phyloP scores from a whole-genome alignment of 2,888 invertebrate genomes.

The Erebia aethiops region DNA sequence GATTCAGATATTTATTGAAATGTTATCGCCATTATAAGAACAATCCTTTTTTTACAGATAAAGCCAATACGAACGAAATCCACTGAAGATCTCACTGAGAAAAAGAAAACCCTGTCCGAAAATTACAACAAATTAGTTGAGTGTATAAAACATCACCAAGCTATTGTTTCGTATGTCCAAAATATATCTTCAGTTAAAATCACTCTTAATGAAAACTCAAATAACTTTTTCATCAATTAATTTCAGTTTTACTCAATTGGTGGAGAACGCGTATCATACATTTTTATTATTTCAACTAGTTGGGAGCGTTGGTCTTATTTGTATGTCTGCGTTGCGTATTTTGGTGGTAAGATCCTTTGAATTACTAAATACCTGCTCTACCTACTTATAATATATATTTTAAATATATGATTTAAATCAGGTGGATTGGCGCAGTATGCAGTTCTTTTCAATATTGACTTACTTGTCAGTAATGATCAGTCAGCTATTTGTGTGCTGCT shows the following conservation, averaged over 20 bases:
- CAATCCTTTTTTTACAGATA: constrained; percentile 34
- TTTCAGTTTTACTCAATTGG: constrained; percentile 69
- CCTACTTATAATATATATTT: background rate
- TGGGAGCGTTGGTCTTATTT: constrained; percentile 76
- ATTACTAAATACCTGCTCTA: background rate
- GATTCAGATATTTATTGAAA: no score
- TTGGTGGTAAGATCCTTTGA: constrained; percentile 54
- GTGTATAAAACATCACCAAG: constrained; percentile 69
- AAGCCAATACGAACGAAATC: constrained; percentile 29
- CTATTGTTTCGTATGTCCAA: constrained; percentile 60
- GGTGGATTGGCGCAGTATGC: constrained; percentile 71
- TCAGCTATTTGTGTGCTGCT: constrained; percentile 79
- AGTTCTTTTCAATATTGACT: constrained; percentile 66
- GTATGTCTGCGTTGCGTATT: constrained; percentile 71
- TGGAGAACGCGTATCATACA: constrained; percentile 76
- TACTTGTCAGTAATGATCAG: constrained; percentile 76
- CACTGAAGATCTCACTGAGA: constrained; percentile 22
- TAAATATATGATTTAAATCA: constrained; percentile 41
- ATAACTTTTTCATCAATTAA: background rate
- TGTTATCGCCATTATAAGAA: background rate
- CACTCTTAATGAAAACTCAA: background rate
- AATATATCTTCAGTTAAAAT: background rate
- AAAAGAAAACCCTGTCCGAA: constrained; percentile 33
- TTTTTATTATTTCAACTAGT: constrained; percentile 79
- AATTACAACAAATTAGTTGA: constrained; percentile 58